Evolutionary conservation across 2,797 vertebrate species (phyloP).

Genomic region (Cheirogaleus major): DNA sequence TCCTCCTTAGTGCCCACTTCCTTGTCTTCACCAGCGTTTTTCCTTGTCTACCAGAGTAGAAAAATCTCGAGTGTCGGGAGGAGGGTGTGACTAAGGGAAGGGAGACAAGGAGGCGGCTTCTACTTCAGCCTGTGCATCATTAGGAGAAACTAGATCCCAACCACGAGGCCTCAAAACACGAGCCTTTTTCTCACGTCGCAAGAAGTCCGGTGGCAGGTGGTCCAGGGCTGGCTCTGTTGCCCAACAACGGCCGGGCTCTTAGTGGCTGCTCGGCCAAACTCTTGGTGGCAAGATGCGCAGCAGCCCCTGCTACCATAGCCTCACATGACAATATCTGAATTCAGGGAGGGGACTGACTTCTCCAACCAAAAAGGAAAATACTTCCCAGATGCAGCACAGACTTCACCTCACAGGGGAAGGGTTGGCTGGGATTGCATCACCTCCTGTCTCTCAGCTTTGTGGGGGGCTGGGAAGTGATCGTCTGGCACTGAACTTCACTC

Average conservation of each 20-base stretch:
- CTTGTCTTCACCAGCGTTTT: neutral
- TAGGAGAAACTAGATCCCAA: neutral
- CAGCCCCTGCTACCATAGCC: neutral
- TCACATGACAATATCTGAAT: neutral
- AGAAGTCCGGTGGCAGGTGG: neutral
- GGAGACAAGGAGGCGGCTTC: neutral
- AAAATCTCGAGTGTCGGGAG: neutral
- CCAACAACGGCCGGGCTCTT: too few relatives aligned
- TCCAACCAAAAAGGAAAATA: neutral
- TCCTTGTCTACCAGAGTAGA: neutral
- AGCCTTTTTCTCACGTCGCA: rapidly evolving
- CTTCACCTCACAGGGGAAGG: neutral
- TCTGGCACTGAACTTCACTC: neutral
- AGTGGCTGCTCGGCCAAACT: neutral
- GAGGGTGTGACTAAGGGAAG: neutral
- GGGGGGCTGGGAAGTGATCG: neutral
- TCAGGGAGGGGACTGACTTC: neutral
- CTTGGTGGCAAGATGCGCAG: neutral
- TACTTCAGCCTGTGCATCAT: neutral
- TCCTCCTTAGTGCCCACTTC: neutral
- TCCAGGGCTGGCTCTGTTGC: neutral
- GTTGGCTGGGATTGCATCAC: rapidly evolving
- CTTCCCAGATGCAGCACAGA: neutral
- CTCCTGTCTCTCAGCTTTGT: neutral
- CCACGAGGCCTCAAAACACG: neutral